A percentile compares a stretch with the other conserved stretches of the same genome.
Conservation (phyloP, 2,797 vertebrate species). For the Dallia pectoralis region DNA sequence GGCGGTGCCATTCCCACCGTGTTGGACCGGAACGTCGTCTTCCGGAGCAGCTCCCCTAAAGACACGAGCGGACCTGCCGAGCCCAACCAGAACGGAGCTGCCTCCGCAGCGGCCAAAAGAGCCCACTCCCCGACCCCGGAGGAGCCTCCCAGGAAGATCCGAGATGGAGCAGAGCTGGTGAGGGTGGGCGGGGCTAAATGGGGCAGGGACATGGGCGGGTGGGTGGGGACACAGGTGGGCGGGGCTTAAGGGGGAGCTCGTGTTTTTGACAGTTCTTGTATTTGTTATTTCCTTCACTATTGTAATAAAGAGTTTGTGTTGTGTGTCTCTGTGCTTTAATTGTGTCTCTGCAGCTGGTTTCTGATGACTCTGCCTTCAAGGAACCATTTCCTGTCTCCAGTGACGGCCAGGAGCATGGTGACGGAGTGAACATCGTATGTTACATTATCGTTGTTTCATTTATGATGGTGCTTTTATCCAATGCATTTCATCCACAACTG, state of each 20-base stretch:
- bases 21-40: slow-evolving; percentile 63
- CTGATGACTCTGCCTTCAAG: slow-evolving; percentile 76
- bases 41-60: slow-evolving; percentile 50
- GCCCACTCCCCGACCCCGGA: slow-evolving; percentile 77
- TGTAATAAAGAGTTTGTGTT: slow-evolving; percentile 72
- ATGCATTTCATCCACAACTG: too few relatives aligned
- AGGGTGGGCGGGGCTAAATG: neutral
- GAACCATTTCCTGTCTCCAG: slow-evolving; percentile 71
- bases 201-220: too few relatives aligned
- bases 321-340: slow-evolving; percentile 12
- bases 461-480: too few relatives aligned
- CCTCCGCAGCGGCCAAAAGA: slow-evolving; percentile 70
- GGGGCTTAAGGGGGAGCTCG: too few relatives aligned
- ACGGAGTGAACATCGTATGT: slow-evolving; percentile 60
- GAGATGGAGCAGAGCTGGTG: slow-evolving; percentile 64
- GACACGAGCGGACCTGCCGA: slow-evolving; percentile 54
- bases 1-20: slow-evolving; percentile 72
- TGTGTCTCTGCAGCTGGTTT: slow-evolving; percentile 39
- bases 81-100: slow-evolving; percentile 68
- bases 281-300: too few relatives aligned
- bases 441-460: slow-evolving; percentile 6
- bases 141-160: slow-evolving; percentile 80
- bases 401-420: slow-evolving; percentile 63
- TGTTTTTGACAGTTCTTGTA: too few relatives aligned
- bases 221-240: neutral